A percentile compares a stretch with the other conserved stretches of the same genome.
These are phyloP conservation scores for Nothobranchius kuhntae DNA, from an alignment of 2,113 vertebrate species.

Conservation along the genomic window DNA sequence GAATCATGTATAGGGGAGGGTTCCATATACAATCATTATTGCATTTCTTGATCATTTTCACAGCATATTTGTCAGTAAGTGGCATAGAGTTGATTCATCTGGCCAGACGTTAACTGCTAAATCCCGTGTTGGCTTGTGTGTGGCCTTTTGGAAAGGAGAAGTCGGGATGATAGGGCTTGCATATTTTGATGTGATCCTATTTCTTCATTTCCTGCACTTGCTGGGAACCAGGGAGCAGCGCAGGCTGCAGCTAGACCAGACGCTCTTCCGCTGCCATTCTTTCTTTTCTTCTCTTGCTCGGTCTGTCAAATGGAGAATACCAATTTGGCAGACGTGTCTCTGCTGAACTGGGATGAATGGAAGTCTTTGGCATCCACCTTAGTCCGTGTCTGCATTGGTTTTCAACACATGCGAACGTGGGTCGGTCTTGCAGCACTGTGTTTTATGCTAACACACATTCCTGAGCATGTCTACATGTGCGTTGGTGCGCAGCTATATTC, in stretches of 20 bases:
- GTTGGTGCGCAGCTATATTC: conserved; percentile 17
- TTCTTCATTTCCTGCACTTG: conserved; percentile 81
- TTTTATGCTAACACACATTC: conserved; percentile 37
- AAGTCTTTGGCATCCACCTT: conserved; percentile 47
- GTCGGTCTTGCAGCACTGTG: conserved; percentile 17
- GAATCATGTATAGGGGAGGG: no score
- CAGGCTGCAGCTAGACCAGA: conserved; percentile 58
- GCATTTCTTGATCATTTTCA: conserved; percentile 16
- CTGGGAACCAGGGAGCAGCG: conserved; percentile 55
- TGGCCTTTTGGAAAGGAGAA: conserved; percentile 63
- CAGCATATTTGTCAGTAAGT: conserved; percentile 56
- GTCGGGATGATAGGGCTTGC: conserved; percentile 64
- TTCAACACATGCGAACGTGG: conserved; percentile 7
- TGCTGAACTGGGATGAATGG: conserved; percentile 53
- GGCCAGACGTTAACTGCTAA: conserved; percentile 51
- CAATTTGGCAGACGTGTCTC: conserved; percentile 52
- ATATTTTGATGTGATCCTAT: conserved; percentile 81
- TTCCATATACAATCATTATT: conserved; percentile 10
- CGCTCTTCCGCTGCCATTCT: conserved; percentile 34
- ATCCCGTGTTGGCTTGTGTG: conserved; percentile 47
- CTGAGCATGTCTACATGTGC: conserved; percentile 27
- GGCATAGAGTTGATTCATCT: conserved; percentile 48
- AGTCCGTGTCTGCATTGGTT: conserved; percentile 18
- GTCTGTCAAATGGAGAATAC: conserved; percentile 56
- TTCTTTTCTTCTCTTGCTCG: conserved; percentile 33